These are phyloP conservation scores for Drosophila atroscutellata DNA, from an alignment of 2,888 invertebrate species.

Conservation along the genomic window DNA sequence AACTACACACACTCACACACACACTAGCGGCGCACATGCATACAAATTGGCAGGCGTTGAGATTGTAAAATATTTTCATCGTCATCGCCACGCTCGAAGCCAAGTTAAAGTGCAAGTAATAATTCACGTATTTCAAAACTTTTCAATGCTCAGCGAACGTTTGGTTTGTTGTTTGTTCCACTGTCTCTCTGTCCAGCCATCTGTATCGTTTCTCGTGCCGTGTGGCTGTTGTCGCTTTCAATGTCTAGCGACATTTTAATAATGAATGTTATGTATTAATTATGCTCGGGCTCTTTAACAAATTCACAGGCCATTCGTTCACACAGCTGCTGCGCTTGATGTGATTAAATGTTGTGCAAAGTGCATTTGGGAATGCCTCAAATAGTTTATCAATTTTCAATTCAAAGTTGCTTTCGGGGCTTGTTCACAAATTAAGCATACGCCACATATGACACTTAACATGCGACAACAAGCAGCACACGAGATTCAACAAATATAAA, in stretches of 20 bases:
- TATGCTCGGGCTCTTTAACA: conserved; percentile 61
- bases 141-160: conserved; percentile 59
- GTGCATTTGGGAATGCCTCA: conserved; percentile 55
- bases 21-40: conserved; percentile 5
- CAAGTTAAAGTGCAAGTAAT: conserved; percentile 80
- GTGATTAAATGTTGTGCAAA: conserved; percentile 79
- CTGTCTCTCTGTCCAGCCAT: conserved; percentile 17
- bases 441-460: conserved; percentile 45
- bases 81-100: conserved; percentile 72
- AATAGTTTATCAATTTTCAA: conserved; percentile 13
- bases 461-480: conserved; percentile 1
- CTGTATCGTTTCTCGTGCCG: conserved; percentile 24
- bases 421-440: conserved; percentile 52
- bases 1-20: conserved; percentile 31
- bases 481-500: conserved; percentile 24
- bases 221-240: conserved; percentile 55
- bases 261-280: conserved; percentile 73
- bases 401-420: conserved; percentile 19
- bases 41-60: conserved; percentile 57
- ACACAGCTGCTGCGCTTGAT: conserved; percentile 59
- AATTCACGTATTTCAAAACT: conserved; percentile 78
- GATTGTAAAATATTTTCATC: conserved; percentile 70
- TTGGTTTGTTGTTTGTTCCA: conserved; percentile 25
- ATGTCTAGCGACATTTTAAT: conserved; percentile 79
- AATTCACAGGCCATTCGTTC: conserved; percentile 55